Percentiles rank a stretch among this genome's conserved stretches.
Evolutionary conservation across 2,888 invertebrate species (phyloP).

Genomic region (Thereva unica): DNA sequence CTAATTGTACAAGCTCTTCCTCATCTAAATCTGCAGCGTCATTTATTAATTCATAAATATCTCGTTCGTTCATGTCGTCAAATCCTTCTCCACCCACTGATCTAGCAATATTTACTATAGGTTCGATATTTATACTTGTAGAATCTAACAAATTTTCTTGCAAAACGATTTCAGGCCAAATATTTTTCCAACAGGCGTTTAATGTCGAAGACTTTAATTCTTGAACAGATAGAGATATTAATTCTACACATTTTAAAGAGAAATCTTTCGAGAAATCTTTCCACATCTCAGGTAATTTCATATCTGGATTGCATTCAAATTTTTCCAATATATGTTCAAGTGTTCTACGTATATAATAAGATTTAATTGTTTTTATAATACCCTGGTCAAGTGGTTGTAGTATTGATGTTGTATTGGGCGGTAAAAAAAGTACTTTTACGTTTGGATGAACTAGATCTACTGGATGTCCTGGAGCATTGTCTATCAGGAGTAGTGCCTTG

Average conservation of each 20-base stretch:
- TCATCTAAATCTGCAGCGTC: conserved; percentile 16
- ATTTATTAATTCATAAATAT: conserved; percentile 25
- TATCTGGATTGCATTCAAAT: too few relatives aligned
- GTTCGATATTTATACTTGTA: neutral
- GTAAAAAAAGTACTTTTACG: too few relatives aligned
- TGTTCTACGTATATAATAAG: too few relatives aligned
- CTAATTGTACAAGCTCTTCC: conserved; percentile 5
- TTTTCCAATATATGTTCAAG: too few relatives aligned
- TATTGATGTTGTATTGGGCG: too few relatives aligned
- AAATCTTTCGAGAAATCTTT: neutral
- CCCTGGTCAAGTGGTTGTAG: too few relatives aligned
- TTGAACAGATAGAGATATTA: neutral
- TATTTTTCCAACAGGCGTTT: conserved; percentile 4
- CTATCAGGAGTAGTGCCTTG: too few relatives aligned
- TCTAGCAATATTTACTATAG: conserved; percentile 7
- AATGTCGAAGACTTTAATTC: conserved; percentile 6
- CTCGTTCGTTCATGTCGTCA: conserved; percentile 11
- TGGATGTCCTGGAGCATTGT: too few relatives aligned
- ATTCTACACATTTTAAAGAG: conserved; percentile 3
- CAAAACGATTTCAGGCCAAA: conserved; percentile 1
- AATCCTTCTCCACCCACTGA: conserved; percentile 22
- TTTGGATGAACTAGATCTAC: too few relatives aligned
- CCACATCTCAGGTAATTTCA: too few relatives aligned
- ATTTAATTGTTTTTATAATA: too few relatives aligned
- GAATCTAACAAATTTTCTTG: conserved; percentile 1